Evolutionary conservation across 1,140 invertebrate genomes (phyloP).

Genomic region (Penaeus indicus): DNA sequence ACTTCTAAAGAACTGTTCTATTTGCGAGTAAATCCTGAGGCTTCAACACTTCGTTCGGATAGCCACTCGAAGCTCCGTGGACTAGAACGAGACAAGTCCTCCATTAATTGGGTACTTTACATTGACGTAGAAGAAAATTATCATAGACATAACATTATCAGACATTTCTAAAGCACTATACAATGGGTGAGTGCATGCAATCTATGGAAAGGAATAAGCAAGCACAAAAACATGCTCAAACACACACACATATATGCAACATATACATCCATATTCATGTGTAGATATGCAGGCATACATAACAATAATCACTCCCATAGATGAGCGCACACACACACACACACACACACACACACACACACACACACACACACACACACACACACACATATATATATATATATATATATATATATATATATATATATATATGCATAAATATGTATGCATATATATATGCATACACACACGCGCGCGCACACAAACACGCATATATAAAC

Average conservation of each 20-base stretch:
- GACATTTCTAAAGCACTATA: too few relatives aligned
- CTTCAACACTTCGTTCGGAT: too few relatives aligned
- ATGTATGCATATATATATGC: slow-evolving; percentile 15
- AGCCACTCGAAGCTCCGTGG: too few relatives aligned
- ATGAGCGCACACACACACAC: neutral
- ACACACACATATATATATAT: slow-evolving; percentile 16
- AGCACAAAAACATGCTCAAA: neutral
- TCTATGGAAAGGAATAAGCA: neutral
- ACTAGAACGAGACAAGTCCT: too few relatives aligned
- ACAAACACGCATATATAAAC: neutral
- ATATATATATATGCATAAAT: slow-evolving; percentile 19
- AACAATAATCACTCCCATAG: neutral
- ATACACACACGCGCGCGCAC: neutral
- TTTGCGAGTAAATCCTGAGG: too few relatives aligned
- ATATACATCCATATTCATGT: neutral
- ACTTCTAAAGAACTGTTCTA: too few relatives aligned
- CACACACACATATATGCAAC: neutral
- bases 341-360: slow-evolving; percentile 6
- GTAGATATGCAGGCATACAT: neutral
- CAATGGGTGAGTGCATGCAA: neutral
- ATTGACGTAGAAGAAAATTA: too few relatives aligned
- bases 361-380: neutral
- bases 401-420: slow-evolving; percentile 37
- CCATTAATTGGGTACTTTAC: too few relatives aligned
- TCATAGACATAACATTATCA: too few relatives aligned